Percentiles rank a stretch among this genome's conserved stretches.
Conservation (phyloP, 2,113 vertebrate species). For the Ciconia stormi region DNA sequence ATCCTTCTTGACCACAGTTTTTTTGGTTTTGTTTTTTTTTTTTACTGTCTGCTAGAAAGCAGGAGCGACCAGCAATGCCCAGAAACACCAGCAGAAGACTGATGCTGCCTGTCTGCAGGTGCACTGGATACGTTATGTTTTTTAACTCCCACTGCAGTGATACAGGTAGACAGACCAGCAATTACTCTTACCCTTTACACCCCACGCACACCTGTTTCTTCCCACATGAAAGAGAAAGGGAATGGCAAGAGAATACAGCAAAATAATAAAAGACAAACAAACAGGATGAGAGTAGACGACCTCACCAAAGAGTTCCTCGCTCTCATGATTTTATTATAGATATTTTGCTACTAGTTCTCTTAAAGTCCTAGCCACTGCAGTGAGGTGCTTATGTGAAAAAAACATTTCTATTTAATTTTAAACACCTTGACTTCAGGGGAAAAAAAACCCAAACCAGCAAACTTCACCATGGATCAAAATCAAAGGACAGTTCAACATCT, state of each 20-base stretch:
- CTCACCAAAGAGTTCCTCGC: not conserved
- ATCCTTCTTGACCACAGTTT: not conserved
- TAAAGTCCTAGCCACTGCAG: not conserved
- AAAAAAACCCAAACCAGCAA: not conserved
- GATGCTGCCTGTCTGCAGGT: not conserved
- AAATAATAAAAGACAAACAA: not conserved
- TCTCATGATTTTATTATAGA: not conserved
- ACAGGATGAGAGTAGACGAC: not conserved
- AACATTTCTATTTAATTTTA: not conserved
- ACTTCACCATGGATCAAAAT: not conserved
- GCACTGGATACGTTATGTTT: not conserved
- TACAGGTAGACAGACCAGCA: not conserved
- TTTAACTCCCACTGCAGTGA: not conserved
- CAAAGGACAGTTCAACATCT: not conserved
- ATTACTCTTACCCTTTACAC: not conserved
- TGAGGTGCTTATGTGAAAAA: not conserved
- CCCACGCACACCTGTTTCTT: accelerated
- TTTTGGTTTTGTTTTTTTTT: not conserved
- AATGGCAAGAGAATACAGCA: not conserved
- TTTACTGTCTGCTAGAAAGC: not conserved
- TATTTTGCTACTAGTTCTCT: not conserved
- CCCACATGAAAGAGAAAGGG: not conserved
- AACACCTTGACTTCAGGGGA: not conserved
- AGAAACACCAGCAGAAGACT: not conserved
- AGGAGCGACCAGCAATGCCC: not conserved